A percentile compares a stretch with the other conserved stretches of the same genome.
phyloP scores from a whole-genome alignment of 1,140 invertebrate genomes.

The Tetragonula clypearis region DNA sequence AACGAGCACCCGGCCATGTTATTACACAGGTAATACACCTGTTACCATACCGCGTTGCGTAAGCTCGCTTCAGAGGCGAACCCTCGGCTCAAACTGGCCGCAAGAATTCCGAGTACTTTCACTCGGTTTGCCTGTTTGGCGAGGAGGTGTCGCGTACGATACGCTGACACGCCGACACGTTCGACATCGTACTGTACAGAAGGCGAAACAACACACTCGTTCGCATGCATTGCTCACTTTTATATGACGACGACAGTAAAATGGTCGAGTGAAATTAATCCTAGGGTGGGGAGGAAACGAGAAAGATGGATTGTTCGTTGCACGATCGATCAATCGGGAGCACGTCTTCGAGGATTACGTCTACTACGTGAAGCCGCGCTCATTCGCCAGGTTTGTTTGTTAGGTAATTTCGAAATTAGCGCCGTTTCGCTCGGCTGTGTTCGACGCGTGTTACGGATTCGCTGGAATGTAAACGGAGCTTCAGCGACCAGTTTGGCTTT shows the following conservation, averaged over 20 bases:
- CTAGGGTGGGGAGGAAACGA: too few relatives aligned
- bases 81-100: slow-evolving; percentile 60
- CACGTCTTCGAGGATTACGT: background rate
- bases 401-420: slow-evolving; percentile 35
- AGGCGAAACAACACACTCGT: slow-evolving; percentile 9
- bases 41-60: slow-evolving; percentile 73
- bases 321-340: slow-evolving; percentile 33
- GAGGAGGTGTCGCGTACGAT: slow-evolving; percentile 56
- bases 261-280: slow-evolving; percentile 22
- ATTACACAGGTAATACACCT: slow-evolving; percentile 77
- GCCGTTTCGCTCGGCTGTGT: background rate
- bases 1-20: slow-evolving; percentile 56
- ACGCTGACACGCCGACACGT: background rate
- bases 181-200: background rate
- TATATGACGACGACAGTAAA: too few relatives aligned
- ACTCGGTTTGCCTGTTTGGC: slow-evolving; percentile 60
- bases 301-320: slow-evolving; percentile 29
- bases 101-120: slow-evolving; percentile 76
- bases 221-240: slow-evolving; percentile 7
- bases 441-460: slow-evolving; percentile 12
- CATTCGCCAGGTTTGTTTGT: background rate
- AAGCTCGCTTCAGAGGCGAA: slow-evolving; percentile 63
- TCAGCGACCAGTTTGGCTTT: background rate
- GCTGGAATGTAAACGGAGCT: slow-evolving; percentile 13
- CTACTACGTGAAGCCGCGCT: background rate